Base-by-base conservation (phyloP, 2,888 invertebrate genomes). In the Cantharis nigra region DNA sequence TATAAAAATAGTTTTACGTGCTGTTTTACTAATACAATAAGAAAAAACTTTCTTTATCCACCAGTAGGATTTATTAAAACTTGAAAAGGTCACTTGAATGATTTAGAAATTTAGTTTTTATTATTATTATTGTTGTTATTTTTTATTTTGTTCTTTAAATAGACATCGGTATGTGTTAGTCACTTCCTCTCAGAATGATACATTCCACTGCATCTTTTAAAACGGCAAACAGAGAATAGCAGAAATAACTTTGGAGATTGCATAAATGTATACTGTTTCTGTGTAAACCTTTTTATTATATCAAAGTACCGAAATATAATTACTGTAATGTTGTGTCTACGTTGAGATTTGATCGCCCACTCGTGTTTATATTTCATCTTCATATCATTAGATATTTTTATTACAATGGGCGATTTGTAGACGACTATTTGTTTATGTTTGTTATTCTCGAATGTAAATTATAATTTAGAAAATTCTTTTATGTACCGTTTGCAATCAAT, bases 121-220 rank as follows among this genome's bases (percentile, higher is more conserved):
- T 64, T 65, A 65, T 23, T 65, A 23, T 65, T 65, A 23, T 65
- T 65, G n/a, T 23, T 23, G 23, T 74, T 77, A 70, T 76, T 77
- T 71, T 71, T 71, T 33, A 69, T 64, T 69, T 69, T 70, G 70
- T 67, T 77, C 74, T 74, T 74, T 70, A 77, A 77, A 77, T 77
- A 77, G 73, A 63, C 77, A 49, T 23, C 65, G 77, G 77, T 71
- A 77, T 77, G 74, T 65, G 23, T 77, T 77, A 77, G 77, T 77
- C 77, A 77, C 67, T 77, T 77, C 77, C 77, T 67, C 74, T 23
- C 33, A 71, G 26, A 67, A 64, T 74, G 72, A 73, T 74, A 64
- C 73, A 71, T 63, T 63, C 65, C 65, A 23, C 63, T 74, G 74
- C 77, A 74, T 70, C 77, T 72, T 64, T 67, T 23, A 3, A 65